Evolutionary conservation across 1,140 invertebrate genomes (phyloP).

Genomic region (Calliopsis andreniformis): DNA sequence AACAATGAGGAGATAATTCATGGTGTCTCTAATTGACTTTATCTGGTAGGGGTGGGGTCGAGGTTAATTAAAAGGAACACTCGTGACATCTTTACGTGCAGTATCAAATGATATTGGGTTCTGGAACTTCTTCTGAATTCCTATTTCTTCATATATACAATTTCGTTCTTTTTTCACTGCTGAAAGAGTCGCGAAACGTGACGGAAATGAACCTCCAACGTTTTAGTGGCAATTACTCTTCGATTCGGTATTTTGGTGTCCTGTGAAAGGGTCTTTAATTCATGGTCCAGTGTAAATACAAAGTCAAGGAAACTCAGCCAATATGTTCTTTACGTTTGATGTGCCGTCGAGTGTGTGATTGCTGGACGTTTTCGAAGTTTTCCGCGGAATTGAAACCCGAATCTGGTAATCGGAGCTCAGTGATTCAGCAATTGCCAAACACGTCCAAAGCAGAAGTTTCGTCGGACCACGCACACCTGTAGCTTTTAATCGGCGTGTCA

Average conservation of each 20-base stretch:
- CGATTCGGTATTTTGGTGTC: not conserved
- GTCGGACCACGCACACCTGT: slow-evolving; percentile 26
- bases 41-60: no score
- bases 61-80: no score
- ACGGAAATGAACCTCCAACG: no score
- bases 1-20: no score
- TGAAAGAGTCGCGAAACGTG: no score
- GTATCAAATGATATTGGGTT: no score
- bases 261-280: slow-evolving; percentile 19
- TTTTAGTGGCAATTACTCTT: slow-evolving; percentile 14
- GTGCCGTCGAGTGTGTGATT: not conserved
- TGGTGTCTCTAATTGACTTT: no score
- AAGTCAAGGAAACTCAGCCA: not conserved
- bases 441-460: not conserved
- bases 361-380: not conserved
- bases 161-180: no score
- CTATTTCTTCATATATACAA: no score
- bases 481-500: slow-evolving; percentile 18
- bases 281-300: not conserved
- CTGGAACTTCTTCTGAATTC: no score
- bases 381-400: not conserved
- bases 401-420: not conserved
- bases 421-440: not conserved
- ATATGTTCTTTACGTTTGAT: slow-evolving; percentile 3
- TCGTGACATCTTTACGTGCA: no score